Percentiles rank a stretch among this genome's conserved stretches.
These are phyloP conservation scores for Cynaeus angustus DNA, from an alignment of 2,888 invertebrate species.

Conservation along the genomic window DNA sequence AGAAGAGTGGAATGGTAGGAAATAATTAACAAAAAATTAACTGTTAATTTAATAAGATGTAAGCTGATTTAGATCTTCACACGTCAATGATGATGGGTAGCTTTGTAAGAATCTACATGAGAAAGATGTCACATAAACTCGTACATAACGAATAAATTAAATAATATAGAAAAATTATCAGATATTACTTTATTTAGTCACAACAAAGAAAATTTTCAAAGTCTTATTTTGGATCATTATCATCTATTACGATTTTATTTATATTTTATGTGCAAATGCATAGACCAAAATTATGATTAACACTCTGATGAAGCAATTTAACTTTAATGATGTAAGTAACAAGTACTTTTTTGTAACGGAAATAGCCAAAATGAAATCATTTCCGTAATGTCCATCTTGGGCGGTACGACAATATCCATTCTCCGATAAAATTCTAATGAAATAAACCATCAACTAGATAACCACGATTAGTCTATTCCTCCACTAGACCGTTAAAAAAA, in stretches of 20 bases:
- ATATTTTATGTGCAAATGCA: no score
- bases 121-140: neutral
- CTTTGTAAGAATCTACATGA: neutral
- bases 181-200: no score
- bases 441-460: conserved; percentile 11
- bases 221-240: no score
- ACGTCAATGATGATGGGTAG: neutral
- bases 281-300: no score
- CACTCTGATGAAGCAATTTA: no score
- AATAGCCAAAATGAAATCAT: conserved; percentile 12
- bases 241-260: no score
- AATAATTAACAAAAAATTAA: conserved; percentile 12
- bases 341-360: neutral
- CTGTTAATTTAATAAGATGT: conserved; percentile 3
- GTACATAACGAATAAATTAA: no score
- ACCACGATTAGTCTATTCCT: conserved; percentile 1
- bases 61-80: conserved; percentile 8
- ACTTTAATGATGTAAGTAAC: no score
- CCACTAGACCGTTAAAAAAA: conserved; percentile 16
- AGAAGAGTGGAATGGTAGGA: conserved; percentile 9
- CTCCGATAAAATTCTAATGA: conserved; percentile 15
- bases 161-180: no score
- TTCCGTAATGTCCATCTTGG: conserved; percentile 4
- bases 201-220: no score
- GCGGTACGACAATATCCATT: neutral